These are phyloP conservation scores for Ovibos moschatus DNA, from an alignment of 2,113 vertebrate species.

Conservation along the genomic window DNA sequence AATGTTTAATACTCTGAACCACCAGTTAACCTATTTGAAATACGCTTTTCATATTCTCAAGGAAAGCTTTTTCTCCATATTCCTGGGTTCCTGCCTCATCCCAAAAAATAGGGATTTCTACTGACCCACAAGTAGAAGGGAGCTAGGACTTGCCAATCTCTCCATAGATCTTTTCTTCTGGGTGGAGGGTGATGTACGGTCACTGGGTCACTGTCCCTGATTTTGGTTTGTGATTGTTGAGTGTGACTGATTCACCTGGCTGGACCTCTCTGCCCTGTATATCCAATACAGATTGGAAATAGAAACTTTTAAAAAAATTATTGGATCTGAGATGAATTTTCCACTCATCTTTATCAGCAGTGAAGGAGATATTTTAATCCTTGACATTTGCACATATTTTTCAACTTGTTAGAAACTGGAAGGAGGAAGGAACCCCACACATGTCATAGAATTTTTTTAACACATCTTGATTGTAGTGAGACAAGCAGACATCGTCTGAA, in stretches of 20 bases:
- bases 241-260: background rate
- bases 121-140: background rate
- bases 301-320: background rate
- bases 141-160: background rate
- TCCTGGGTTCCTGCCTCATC: background rate
- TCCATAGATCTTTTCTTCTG: background rate
- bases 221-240: background rate
- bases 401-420: background rate
- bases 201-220: background rate
- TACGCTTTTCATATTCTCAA: background rate
- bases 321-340: background rate
- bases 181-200: no score
- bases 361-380: background rate
- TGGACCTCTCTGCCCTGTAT: background rate
- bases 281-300: background rate
- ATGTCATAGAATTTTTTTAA: background rate
- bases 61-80: background rate
- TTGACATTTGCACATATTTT: background rate
- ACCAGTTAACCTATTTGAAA: background rate
- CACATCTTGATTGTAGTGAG: background rate
- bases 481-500: background rate
- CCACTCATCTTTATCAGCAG: background rate
- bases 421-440: background rate
- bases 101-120: background rate
- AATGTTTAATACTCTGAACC: background rate